These are phyloP conservation scores for Diadumene lineata DNA, from an alignment of 92 coral and sea anemone genomes.

Conservation along the genomic window DNA sequence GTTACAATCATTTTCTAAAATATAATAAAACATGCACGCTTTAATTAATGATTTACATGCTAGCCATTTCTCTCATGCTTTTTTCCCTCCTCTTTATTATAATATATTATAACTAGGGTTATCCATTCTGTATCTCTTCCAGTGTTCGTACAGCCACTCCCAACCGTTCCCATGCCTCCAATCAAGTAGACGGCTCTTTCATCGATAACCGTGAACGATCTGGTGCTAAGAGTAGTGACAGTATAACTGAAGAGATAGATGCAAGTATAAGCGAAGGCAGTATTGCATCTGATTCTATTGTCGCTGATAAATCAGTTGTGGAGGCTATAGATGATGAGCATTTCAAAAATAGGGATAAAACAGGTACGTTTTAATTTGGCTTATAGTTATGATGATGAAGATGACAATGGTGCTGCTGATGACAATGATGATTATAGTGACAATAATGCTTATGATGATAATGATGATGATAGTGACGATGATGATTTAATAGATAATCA, in stretches of 20 bases:
- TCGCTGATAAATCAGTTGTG: conserved; percentile 43
- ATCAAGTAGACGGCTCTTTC: conserved; percentile 10
- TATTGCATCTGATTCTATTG: conserved; percentile 56
- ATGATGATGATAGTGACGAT: not conserved
- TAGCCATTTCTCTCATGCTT: no score
- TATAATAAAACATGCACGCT: no score
- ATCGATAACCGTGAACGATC: conserved; percentile 28
- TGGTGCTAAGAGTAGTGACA: conserved; percentile 42
- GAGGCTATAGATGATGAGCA: conserved; percentile 46
- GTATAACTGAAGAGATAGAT: conserved; percentile 74
- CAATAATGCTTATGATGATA: not conserved
- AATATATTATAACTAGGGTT: no score
- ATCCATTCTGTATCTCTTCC: not conserved
- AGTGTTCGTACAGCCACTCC: conserved; percentile 9
- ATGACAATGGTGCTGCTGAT: conserved; percentile 45
- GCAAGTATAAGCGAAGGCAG: conserved; percentile 78
- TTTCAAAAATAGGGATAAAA: conserved; percentile 19
- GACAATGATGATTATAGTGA: conserved; percentile 3
- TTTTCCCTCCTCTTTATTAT: no score
- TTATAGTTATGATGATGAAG: not conserved
- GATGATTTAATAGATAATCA: conserved; percentile 19
- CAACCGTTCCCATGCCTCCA: conserved; percentile 15
- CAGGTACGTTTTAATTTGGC: no score
- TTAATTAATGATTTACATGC: no score
- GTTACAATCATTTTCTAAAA: no score